Evolutionary conservation across 1,140 invertebrate species (phyloP), one percentile per base, ranked within the genome.

Genomic region (Gryllus bimaculatus): DNA sequence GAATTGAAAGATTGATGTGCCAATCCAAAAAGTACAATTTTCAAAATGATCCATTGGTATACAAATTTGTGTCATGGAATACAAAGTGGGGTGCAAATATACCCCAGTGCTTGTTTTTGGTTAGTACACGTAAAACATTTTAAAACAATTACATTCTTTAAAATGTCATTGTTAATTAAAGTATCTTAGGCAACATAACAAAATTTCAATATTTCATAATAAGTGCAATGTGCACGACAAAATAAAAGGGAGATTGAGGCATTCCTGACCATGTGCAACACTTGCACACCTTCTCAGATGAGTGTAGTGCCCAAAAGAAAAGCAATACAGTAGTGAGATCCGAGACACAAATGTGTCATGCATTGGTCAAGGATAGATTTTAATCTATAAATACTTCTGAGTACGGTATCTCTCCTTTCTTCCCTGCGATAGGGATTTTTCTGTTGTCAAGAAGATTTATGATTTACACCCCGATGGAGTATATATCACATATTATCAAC

Each of bases 341-440:
- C n/a, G n/a, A n/a, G n/a, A n/a, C n/a, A n/a, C n/a, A n/a, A 73
- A 77, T 79, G 47, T 54, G 79, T 18, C 75, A 81, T 21, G 47
- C 73, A 21, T 75, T 81, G 18, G 47, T 77, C 13, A 54, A 81
- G n/a, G 49, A 18, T 74, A 54, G n/a, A 75, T 81, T 82, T 79
- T 18, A 82, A 73, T 81, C 74, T 39, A 78, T 83, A 20, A n/a
- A 7, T 73, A 48, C 10, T 83, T 82, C 78, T 81, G 82, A 10
- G 66, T 81, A 15, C 21, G 79, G 48, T 83, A 82, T 48, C 82
- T 83, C 74, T 80, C 79, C 54, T 84, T 81, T 77, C 79, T 84
- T 2, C 82, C 83, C 8, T 83, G 82, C 48, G 83, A 83, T 78
- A 79, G 83, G 20, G 81, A 81, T 80, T 84, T 84, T 78, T 78